Percentiles rank a stretch among this genome's conserved stretches.
Evolutionary conservation across 2,888 invertebrate genomes (phyloP).

Genomic region (Cerastis rubricosa): DNA sequence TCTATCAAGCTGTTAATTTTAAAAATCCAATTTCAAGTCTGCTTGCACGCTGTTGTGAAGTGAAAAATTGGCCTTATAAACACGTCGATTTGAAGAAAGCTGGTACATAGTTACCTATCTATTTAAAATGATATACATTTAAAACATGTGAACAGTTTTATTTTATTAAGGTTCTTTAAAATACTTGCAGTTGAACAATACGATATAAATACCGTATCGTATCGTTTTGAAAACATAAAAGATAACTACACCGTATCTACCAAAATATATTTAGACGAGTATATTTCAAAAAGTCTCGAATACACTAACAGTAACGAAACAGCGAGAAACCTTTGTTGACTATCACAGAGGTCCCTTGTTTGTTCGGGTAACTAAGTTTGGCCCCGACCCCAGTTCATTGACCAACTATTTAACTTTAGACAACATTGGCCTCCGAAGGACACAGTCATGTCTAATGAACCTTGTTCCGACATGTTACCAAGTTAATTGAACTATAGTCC

Average conservation of each 20-base stretch:
- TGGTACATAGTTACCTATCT: background rate
- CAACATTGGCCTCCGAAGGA: constrained; percentile 79
- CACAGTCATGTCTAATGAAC: constrained; percentile 77
- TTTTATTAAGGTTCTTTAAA: background rate
- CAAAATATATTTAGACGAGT: background rate
- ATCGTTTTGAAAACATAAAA: background rate
- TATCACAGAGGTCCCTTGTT: constrained; percentile 78
- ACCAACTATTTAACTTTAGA: constrained; percentile 85
- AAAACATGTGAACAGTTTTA: background rate
- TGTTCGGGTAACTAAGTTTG: constrained; percentile 88
- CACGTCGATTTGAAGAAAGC: background rate
- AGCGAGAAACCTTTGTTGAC: constrained; percentile 79
- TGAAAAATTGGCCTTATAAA: constrained; percentile 55
- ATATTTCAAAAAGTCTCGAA: constrained; percentile 55
- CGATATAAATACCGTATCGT: too few species aligned
- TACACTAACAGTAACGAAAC: constrained; percentile 67
- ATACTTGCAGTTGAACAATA: background rate
- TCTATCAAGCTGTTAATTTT: constrained; percentile 65
- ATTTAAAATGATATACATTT: background rate
- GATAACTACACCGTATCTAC: background rate
- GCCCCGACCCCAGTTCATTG: constrained; percentile 82
- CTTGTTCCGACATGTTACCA: constrained; percentile 68
- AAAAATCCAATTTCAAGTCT: constrained; percentile 62
- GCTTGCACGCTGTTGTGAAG: constrained; percentile 37
- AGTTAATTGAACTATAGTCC: constrained; percentile 52